Conservation (phyloP, 2,888 invertebrate species). For the Pachydiplax longipennis region DNA sequence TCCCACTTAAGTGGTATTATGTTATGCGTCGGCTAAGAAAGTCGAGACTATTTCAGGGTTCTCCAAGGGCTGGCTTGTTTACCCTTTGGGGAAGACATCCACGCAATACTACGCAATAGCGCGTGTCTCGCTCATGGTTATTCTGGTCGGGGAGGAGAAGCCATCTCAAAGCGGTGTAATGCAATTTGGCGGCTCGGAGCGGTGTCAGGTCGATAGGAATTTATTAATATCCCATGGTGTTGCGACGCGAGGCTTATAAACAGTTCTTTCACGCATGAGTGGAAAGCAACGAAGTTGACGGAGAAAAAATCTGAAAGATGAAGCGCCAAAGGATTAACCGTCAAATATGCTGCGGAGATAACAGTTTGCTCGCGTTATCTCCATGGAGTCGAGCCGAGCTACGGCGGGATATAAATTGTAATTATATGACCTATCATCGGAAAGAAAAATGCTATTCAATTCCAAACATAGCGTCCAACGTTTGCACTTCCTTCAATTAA, state of each 20-base stretch:
- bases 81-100: background rate
- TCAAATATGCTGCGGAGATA: no score
- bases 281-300: background rate
- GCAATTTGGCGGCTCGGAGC: background rate
- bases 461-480: no score
- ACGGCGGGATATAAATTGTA: no score
- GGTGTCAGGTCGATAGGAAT: background rate
- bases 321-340: background rate
- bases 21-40: no score
- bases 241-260: background rate
- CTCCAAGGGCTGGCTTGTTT: no score
- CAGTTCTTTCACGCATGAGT: background rate
- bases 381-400: no score
- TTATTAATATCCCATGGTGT: background rate
- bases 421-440: no score
- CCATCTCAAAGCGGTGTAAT: background rate
- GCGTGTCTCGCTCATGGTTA: background rate
- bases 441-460: no score
- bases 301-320: background rate
- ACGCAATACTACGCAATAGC: background rate
- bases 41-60: no score
- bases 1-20: no score
- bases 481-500: no score
- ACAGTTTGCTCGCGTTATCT: no score
- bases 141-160: background rate